These are phyloP conservation scores for Molossus alvarezi DNA, from an alignment of 2,797 vertebrate genomes.

Conservation along the genomic window DNA sequence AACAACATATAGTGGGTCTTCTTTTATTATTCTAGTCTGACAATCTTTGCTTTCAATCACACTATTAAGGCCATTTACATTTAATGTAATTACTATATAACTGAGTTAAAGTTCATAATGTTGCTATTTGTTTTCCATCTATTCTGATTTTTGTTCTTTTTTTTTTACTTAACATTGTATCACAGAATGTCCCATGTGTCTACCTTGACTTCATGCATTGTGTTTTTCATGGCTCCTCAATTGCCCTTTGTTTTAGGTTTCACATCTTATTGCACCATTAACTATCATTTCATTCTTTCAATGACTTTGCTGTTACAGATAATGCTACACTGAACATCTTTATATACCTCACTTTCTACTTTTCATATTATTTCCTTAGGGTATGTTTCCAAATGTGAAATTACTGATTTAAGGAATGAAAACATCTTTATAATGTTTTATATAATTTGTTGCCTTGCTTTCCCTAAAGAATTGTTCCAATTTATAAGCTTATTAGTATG, in stretches of 20 bases:
- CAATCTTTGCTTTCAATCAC: background rate
- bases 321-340: background rate
- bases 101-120: background rate
- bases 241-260: slow-evolving; percentile 7
- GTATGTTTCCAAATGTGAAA: slow-evolving; percentile 39
- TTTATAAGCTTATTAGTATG: slow-evolving; percentile 65
- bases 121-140: slow-evolving; percentile 10
- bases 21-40: slow-evolving; percentile 6
- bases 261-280: slow-evolving; percentile 13
- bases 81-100: background rate
- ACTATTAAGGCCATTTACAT: background rate
- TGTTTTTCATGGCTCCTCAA: background rate
- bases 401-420: slow-evolving; percentile 53
- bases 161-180: background rate
- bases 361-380: slow-evolving; percentile 46
- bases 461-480: slow-evolving; percentile 43
- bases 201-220: background rate
- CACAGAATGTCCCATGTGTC: background rate
- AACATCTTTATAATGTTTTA: slow-evolving; percentile 54
- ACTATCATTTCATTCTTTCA: slow-evolving; percentile 21
- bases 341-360: background rate
- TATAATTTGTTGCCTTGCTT: slow-evolving; percentile 45
- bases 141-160: background rate
- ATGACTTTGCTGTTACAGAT: slow-evolving; percentile 11
- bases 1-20: background rate